A percentile compares a stretch with the other conserved stretches of the same genome.
phyloP scores from a whole-genome alignment of 2,113 vertebrate species.

The Camelus dromedarius region DNA sequence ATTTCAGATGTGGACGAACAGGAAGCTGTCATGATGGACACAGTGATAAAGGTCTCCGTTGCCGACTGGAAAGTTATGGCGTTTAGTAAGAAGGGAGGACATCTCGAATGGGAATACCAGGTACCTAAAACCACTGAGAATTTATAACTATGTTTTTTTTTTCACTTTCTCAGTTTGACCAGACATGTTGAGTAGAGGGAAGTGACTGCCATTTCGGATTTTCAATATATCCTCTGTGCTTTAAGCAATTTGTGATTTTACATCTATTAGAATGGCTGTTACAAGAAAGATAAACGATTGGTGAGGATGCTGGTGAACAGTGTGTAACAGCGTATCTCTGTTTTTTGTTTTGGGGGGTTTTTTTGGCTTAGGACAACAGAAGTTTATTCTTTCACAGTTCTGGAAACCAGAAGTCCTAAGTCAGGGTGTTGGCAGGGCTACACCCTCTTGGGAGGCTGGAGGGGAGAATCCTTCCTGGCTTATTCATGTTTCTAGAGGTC shows the following conservation, averaged over 20 bases:
- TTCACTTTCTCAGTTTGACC: neutral
- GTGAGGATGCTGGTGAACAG: neutral
- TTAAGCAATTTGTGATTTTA: conserved; percentile 15
- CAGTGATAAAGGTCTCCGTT: conserved; percentile 97
- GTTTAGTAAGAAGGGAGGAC: conserved; percentile 92
- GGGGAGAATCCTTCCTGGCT: no score
- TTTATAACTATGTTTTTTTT: neutral
- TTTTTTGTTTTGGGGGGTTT: no score
- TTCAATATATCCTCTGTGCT: neutral
- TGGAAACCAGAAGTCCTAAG: no score
- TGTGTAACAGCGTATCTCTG: neutral
- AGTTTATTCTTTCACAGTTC: no score
- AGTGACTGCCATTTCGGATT: neutral
- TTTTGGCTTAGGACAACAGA: no score
- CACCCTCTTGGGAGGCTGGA: no score
- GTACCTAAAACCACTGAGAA: conserved; percentile 83
- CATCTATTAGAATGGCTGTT: neutral
- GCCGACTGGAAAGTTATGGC: conserved; percentile 99
- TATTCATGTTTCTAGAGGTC: no score
- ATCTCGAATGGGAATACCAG: conserved; percentile 98
- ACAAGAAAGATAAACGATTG: neutral
- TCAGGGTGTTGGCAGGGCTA: no score
- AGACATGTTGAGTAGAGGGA: neutral
- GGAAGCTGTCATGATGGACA: conserved; percentile 90
- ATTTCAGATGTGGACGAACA: conserved; percentile 92